Evolutionary conservation across 1,140 invertebrate genomes (phyloP).

Genomic region (Drepana arcuata): DNA sequence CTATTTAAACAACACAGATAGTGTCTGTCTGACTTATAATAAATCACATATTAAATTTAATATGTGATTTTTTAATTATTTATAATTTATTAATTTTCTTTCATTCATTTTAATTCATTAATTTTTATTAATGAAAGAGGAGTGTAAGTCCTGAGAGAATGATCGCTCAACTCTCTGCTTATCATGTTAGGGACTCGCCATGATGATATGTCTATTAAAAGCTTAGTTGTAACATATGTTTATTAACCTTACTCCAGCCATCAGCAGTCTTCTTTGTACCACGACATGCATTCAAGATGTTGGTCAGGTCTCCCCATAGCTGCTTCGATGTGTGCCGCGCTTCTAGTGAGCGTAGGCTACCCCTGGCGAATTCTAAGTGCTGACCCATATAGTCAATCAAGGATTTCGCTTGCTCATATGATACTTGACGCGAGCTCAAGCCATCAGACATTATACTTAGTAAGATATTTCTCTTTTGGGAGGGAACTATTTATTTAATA

Average conservation of each 20-base stretch:
- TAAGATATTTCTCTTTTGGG: no score
- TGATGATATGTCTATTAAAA: background rate
- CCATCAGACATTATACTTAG: conserved; percentile 20
- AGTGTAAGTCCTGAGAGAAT: no score
- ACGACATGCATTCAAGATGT: conserved; percentile 27
- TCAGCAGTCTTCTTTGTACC: conserved; percentile 30
- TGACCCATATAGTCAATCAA: conserved; percentile 47
- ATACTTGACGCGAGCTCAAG: conserved; percentile 24
- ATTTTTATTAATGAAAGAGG: conserved; percentile 2
- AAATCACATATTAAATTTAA: background rate
- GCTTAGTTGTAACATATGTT: conserved; percentile 7
- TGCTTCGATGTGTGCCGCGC: conserved; percentile 34
- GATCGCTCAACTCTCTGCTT: no score
- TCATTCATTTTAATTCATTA: background rate
- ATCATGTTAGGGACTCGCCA: background rate
- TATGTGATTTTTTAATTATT: no score
- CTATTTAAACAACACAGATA: background rate
- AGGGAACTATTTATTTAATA: conserved; percentile 21
- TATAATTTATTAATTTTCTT: no score
- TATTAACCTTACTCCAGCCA: conserved; percentile 46
- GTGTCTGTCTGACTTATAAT: background rate
- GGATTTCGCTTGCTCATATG: conserved; percentile 40
- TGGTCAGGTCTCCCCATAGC: conserved; percentile 38
- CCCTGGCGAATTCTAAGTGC: conserved; percentile 39
- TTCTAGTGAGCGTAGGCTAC: conserved; percentile 26